phyloP scores from a whole-genome alignment of 2,113 vertebrate genomes.

The Melierax canorus region DNA sequence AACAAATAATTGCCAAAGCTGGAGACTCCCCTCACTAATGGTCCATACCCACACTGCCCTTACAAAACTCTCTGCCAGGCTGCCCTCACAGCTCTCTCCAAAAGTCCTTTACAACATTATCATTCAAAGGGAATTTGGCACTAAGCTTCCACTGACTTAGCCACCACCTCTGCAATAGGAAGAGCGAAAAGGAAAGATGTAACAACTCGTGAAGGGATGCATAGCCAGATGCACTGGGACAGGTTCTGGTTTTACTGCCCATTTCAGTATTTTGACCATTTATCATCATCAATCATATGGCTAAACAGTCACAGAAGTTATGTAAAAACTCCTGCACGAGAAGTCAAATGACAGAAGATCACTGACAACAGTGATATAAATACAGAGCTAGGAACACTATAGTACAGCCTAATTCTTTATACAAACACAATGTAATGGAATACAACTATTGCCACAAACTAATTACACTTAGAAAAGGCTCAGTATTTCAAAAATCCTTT shows the following conservation, averaged over 20 bases:
- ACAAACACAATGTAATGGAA: neutral
- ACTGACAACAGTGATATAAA: neutral
- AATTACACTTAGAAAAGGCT: neutral
- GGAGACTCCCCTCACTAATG: neutral
- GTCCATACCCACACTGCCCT: neutral
- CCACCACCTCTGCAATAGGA: neutral
- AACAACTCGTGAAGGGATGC: neutral
- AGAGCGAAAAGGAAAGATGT: rapidly evolving
- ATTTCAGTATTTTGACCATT: neutral
- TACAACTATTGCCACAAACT: neutral
- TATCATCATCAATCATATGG: neutral
- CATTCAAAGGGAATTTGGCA: neutral
- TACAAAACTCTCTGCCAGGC: neutral
- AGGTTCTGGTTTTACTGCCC: neutral
- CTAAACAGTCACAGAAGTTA: neutral
- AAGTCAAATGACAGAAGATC: neutral
- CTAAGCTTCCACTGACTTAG: rapidly evolving
- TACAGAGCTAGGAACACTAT: neutral
- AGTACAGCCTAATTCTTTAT: neutral
- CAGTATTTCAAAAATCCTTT: neutral
- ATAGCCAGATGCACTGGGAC: neutral
- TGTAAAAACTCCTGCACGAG: neutral
- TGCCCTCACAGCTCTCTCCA: neutral
- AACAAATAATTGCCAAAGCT: neutral
- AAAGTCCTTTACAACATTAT: neutral